Evolutionary conservation across 2,888 invertebrate genomes (phyloP).

Genomic region (Hypena proboscidalis): DNA sequence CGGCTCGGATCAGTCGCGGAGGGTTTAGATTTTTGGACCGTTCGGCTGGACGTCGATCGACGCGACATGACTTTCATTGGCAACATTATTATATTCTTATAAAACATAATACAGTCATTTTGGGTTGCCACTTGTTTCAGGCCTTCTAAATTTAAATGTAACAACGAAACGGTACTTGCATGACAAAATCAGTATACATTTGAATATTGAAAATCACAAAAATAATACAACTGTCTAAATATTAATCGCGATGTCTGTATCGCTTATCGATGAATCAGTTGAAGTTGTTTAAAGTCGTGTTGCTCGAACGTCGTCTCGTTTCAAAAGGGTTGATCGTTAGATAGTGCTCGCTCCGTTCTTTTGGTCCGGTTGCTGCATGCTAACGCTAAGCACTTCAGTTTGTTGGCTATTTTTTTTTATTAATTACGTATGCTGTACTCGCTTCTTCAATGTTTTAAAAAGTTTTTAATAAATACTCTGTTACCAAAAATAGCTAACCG

Average conservation of each 20-base stretch:
- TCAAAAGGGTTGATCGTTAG: constrained; percentile 85
- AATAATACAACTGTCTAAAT: too few species aligned
- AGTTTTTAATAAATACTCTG: neutral
- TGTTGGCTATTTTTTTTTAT: constrained; percentile 19
- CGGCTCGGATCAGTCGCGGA: too few species aligned
- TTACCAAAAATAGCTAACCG: neutral
- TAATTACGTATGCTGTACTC: neutral
- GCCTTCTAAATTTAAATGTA: too few species aligned
- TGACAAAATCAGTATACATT: too few species aligned
- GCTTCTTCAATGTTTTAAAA: too few species aligned
- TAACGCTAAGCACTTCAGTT: constrained; percentile 33
- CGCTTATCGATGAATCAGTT: constrained; percentile 1
- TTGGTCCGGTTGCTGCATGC: constrained; percentile 77
- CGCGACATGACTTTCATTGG: constrained; percentile 11
- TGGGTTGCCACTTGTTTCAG: too few species aligned
- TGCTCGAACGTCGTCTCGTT: constrained; percentile 69
- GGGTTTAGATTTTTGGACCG: too few species aligned
- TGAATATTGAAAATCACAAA: too few species aligned
- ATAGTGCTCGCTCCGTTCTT: constrained; percentile 65
- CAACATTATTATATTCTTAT: too few species aligned
- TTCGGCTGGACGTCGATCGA: constrained; percentile 19
- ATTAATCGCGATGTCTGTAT: too few species aligned
- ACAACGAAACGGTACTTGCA: too few species aligned
- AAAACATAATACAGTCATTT: too few species aligned
- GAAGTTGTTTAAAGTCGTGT: constrained; percentile 25